Conservation (phyloP, 2,113 vertebrate genomes). For the Tragelaphus buxtoni region DNA sequence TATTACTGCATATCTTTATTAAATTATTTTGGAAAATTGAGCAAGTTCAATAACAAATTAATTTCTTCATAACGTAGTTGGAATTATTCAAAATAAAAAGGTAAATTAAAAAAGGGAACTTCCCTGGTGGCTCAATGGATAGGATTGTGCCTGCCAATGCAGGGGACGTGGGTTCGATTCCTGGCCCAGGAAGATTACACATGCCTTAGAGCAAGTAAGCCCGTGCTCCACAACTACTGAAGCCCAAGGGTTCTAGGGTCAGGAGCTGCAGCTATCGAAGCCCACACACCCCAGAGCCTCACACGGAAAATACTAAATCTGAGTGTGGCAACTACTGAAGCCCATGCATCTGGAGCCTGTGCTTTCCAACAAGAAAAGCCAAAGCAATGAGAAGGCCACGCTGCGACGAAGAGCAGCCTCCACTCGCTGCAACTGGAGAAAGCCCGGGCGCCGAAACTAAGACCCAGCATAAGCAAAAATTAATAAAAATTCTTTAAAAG, state of each 20-base stretch:
- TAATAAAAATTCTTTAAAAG: not conserved
- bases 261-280: not conserved
- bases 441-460: fast-evolving
- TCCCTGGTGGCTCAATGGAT: not conserved
- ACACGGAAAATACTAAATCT: not conserved
- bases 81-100: slow-evolving; percentile 29
- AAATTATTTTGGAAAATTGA: slow-evolving; percentile 42
- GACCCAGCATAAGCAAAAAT: not conserved
- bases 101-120: not conserved
- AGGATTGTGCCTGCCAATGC: not conserved
- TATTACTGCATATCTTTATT: not conserved
- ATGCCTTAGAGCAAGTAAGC: not conserved
- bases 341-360: not conserved
- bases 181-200: not conserved
- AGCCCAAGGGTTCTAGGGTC: not conserved
- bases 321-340: not conserved
- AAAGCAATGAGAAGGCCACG: not conserved
- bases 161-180: not conserved
- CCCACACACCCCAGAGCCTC: not conserved
- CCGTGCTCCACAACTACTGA: not conserved
- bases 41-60: slow-evolving; percentile 3
- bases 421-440: fast-evolving
- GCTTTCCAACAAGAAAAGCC: not conserved
- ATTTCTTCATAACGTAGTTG: not conserved
- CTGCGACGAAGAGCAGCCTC: not conserved